Conservation (phyloP, 2,797 vertebrate genomes). For the Centropyge bicolor region DNA sequence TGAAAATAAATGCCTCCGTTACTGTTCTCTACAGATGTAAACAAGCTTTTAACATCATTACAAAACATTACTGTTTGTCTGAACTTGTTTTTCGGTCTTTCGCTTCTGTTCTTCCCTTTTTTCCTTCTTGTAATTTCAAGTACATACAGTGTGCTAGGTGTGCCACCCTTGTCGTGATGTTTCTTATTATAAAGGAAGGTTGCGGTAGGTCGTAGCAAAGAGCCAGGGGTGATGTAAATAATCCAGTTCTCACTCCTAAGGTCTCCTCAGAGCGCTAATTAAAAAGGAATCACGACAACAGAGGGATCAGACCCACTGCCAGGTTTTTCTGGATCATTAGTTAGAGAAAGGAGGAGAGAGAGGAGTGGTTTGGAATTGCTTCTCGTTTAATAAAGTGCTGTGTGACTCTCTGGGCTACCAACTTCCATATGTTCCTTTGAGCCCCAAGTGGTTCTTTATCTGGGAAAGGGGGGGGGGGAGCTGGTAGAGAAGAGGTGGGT, state of each 20-base stretch:
- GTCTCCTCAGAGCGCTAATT: slow-evolving; percentile 81
- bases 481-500: slow-evolving; percentile 20
- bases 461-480: slow-evolving; percentile 5
- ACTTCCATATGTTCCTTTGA: slow-evolving; percentile 79
- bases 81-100: background rate
- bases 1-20: background rate
- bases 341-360: slow-evolving; percentile 74
- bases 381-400: slow-evolving; percentile 83
- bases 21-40: background rate
- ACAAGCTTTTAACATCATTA: slow-evolving; percentile 1
- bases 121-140: background rate
- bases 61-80: background rate
- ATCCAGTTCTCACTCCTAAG: slow-evolving; percentile 69
- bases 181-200: slow-evolving; percentile 50
- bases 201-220: slow-evolving; percentile 62
- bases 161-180: slow-evolving; percentile 49
- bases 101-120: background rate
- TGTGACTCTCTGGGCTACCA: slow-evolving; percentile 75
- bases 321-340: slow-evolving; percentile 80
- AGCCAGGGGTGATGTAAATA: slow-evolving; percentile 76
- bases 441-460: slow-evolving; percentile 76
- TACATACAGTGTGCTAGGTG: slow-evolving; percentile 40
- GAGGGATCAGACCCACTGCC: slow-evolving; percentile 76
- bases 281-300: slow-evolving; percentile 84
- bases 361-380: slow-evolving; percentile 80